These are phyloP conservation scores for Tethya wilhelma DNA, from an alignment of 37 sponge, comb jelly and placozoan species.

Conservation along the genomic window DNA sequence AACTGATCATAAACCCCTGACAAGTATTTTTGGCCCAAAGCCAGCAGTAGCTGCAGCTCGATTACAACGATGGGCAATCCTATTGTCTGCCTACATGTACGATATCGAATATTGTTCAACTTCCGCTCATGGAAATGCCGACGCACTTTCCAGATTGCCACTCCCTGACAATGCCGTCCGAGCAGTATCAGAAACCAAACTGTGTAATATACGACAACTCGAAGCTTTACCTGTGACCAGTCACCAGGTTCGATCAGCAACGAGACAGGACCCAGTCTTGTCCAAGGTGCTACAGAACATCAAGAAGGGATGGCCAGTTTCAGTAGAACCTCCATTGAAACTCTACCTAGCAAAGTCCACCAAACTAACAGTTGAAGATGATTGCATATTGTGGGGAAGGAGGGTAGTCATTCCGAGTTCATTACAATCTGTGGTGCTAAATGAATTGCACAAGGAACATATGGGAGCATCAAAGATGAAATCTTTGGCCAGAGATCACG, in stretches of 20 bases:
- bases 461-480: slow-evolving; percentile 46
- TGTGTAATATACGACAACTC: slow-evolving; percentile 2
- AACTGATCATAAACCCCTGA: slow-evolving; percentile 62
- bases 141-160: slow-evolving; percentile 48
- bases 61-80: slow-evolving; percentile 61
- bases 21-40: slow-evolving; percentile 44
- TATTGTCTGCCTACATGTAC: slow-evolving; percentile 43
- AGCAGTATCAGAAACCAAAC: neutral
- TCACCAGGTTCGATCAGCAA: neutral
- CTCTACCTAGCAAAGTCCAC: neutral
- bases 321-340: neutral
- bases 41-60: slow-evolving; percentile 44
- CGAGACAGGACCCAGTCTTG: slow-evolving; percentile 36
- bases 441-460: slow-evolving; percentile 46
- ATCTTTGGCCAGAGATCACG: slow-evolving; percentile 25
- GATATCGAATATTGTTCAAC: slow-evolving; percentile 40
- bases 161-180: neutral
- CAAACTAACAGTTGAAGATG: slow-evolving; percentile 38
- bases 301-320: slow-evolving; percentile 41
- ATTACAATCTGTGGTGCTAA: neutral
- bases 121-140: slow-evolving; percentile 53
- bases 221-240: slow-evolving; percentile 16
- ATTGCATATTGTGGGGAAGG: slow-evolving; percentile 53
- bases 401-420: slow-evolving; percentile 40
- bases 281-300: slow-evolving; percentile 40